phyloP scores from a whole-genome alignment of 2,888 invertebrate genomes.

The Isoperla grammatica region DNA sequence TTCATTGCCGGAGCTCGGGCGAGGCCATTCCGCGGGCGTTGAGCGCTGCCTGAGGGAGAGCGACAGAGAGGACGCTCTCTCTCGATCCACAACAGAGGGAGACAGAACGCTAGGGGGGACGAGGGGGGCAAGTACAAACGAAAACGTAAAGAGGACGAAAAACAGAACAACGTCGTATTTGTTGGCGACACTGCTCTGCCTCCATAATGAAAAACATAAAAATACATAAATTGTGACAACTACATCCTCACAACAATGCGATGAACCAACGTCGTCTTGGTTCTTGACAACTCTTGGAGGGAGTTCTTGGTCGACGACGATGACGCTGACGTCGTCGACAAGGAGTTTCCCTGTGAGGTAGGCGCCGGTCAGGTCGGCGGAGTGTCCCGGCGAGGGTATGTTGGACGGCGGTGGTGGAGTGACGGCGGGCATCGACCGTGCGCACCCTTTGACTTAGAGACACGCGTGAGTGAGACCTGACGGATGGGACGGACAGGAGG shows the following conservation, averaged over 20 bases:
- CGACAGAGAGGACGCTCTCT: conserved; percentile 9
- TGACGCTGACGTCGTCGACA: too few relatives aligned
- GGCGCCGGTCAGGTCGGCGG: too few relatives aligned
- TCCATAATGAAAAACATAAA: conserved; percentile 42
- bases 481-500: too few relatives aligned
- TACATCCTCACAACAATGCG: conserved; percentile 17
- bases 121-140: conserved; percentile 15
- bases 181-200: conserved; percentile 31
- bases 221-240: conserved; percentile 41
- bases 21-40: conserved; percentile 26
- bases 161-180: conserved; percentile 19
- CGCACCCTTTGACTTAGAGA: too few relatives aligned
- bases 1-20: conserved; percentile 40
- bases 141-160: conserved; percentile 15
- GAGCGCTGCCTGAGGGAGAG: conserved; percentile 19
- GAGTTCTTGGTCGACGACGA: too few relatives aligned
- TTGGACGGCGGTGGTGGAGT: too few relatives aligned
- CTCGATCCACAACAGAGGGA: conserved; percentile 6
- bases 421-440: too few relatives aligned
- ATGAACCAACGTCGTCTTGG: conserved; percentile 16
- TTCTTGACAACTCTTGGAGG: too few relatives aligned
- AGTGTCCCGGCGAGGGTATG: too few relatives aligned
- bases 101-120: conserved; percentile 15
- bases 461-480: too few relatives aligned
- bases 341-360: too few relatives aligned